Base-by-base conservation (phyloP, 2,888 invertebrate species). In the Drosophila suboccidentalis region DNA sequence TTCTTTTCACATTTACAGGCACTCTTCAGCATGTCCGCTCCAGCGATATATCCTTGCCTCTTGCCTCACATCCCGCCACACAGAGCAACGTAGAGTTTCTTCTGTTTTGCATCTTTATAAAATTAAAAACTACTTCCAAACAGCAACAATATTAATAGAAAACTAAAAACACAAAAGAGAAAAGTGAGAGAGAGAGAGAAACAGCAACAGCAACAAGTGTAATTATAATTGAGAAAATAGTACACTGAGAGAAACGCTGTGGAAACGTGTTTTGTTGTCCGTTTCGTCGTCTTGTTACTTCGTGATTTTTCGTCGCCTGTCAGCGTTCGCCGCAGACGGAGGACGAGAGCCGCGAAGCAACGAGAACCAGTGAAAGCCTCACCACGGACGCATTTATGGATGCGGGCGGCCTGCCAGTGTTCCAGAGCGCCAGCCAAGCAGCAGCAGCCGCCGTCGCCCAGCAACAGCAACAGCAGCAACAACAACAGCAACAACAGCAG, bases 401-500 rank as follows among this genome's bases (percentile, higher is more conserved):
- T 93, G 93, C 93, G 89, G 93, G 93, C 89, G 92, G 93, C 89
- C 90, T 93, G 90, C 93, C 93, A 91, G 93, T 93, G 82, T 93
- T 92, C 90, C 92, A 93, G 92, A 93, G 92, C 92, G 93, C 93
- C 93, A 93, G 91, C 90, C 93, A 92, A 92, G 92, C 92, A 91
- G 92, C 93, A 89, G 86, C 84, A 68, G 86, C 87, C 82, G 88
- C 86, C 79, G 90, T 85, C 86, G 90, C 89, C 87, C 91, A 91
- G 65, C 93, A 93, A 87, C 92, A 92, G 53, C 84, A 85, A 15
- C 94, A 94, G 91, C 94, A 94, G 86, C 93, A 94, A 87, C 94
- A 94, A 85, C 85, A 89, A 6, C 89, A 88, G 2, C 93, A 93
- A 78, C 89, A 89, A 4, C 87, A 89, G 10, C 90, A 87, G 17